Evolutionary conservation across 2,113 vertebrate species (phyloP).

Genomic region (Garra rufa): DNA sequence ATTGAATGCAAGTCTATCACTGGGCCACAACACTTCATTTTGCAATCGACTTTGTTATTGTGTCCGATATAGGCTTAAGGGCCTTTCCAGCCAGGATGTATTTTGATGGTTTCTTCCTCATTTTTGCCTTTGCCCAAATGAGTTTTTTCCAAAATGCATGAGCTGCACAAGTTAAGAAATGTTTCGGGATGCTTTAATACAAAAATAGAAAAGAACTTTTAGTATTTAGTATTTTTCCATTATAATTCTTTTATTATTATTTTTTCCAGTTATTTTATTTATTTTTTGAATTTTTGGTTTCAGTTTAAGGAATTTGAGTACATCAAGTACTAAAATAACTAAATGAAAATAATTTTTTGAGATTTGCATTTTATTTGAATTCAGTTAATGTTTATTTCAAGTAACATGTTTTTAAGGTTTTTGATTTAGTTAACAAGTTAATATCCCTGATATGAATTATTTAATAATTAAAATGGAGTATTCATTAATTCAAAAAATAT

Average conservation of each 20-base stretch:
- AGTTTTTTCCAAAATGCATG: neutral
- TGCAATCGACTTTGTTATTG: neutral
- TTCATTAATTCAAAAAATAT: neutral
- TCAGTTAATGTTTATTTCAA: too few species aligned
- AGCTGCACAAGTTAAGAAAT: conserved; percentile 4
- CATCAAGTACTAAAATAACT: too few species aligned
- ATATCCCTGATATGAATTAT: too few species aligned
- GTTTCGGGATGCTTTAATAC: neutral
- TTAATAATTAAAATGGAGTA: neutral
- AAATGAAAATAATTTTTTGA: too few species aligned
- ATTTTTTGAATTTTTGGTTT: too few species aligned
- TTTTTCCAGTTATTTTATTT: neutral
- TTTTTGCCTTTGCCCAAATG: neutral
- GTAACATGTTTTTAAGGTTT: too few species aligned
- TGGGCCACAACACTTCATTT: neutral
- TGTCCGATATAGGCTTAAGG: neutral
- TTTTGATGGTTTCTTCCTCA: neutral
- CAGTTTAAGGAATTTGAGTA: too few species aligned
- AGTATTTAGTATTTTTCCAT: too few species aligned
- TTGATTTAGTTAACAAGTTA: too few species aligned
- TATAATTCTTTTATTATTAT: too few species aligned
- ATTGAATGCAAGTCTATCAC: neutral
- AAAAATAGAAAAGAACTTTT: too few species aligned
- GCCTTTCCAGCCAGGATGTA: neutral
- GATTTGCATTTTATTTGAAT: too few species aligned